Evolutionary conservation across 2,888 invertebrate genomes (phyloP), one percentile per base, ranked within the genome.

Genomic region (Sphaerophoria taeniata): DNA sequence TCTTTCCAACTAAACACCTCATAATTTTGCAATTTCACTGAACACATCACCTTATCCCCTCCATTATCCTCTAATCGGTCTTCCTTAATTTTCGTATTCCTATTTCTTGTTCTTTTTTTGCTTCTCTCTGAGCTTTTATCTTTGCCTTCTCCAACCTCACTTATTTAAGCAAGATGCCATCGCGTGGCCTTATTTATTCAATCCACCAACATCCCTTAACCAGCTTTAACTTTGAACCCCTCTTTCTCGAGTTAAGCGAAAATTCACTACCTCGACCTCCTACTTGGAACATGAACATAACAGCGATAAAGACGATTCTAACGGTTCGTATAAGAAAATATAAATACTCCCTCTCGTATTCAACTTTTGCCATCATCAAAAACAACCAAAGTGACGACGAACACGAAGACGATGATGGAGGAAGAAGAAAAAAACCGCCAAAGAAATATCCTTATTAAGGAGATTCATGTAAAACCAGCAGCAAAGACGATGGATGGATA

Each of bases 31-130:
- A 73, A 83, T 83, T 78, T 73, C 69, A 73, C 61, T 61, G 73
- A 69, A 69, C 73, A 73, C 72, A 77, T 73, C 82, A 69, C 55
- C 82, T 73, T 83, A 83, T 83, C 78, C 51, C 67, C 77, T 73
- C 51, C 72, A 82, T 82, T 72, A 82, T 82, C 69, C 34, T 69
- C 82, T 82, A 82, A 82, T 82, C 82, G 72, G 60, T 69, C 69
- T 24, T 24, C 63, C 72, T 69, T 78, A 83, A 83, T 78, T 83
- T 83, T 63, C 73, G 56, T 73, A 73, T 78, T 61, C 82, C 71
- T 81, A 76, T 76, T 67, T 77, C 67, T 72, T 49, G 39, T 70
- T 34, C 36, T 51, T 16, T 43, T 78, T 61, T 72, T 49, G 39
- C 63, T 34, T 45, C 53, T n/a, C 12, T 43, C 43, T 49, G 61